Conservation (phyloP, 2,888 invertebrate genomes). For the Macrosiphum euphorbiae region DNA sequence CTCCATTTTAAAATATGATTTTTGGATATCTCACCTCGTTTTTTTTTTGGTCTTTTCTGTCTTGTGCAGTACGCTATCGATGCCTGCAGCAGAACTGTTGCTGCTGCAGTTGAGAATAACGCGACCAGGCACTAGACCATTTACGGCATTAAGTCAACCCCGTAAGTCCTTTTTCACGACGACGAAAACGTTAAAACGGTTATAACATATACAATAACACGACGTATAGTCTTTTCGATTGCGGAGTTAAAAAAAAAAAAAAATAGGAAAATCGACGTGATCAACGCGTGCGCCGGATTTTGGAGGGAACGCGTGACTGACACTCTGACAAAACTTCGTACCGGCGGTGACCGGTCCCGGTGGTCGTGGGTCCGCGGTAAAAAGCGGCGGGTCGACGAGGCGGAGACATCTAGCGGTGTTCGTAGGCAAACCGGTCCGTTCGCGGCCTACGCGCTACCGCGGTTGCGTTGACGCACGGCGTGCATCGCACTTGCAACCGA, state of each 20-base stretch:
- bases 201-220: not conserved
- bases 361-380: not conserved
- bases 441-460: constrained; percentile 45
- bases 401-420: constrained; percentile 62
- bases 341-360: not conserved
- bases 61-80: constrained; percentile 4
- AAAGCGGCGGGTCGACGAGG: constrained; percentile 21
- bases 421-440: constrained; percentile 59
- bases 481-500: not conserved
- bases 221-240: not conserved
- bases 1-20: not conserved
- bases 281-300: constrained; percentile 39
- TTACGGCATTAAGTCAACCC: constrained; percentile 21
- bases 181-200: not conserved
- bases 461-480: not conserved
- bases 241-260: not conserved
- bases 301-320: constrained; percentile 63
- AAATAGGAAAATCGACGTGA: not conserved
- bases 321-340: not conserved
- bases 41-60: not conserved
- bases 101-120: not conserved
- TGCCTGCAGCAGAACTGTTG: not conserved
- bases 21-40: not conserved
- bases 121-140: not conserved
- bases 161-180: not conserved